These are phyloP conservation scores for Pterostichus madidus DNA, from an alignment of 2,888 invertebrate genomes.

Conservation along the genomic window DNA sequence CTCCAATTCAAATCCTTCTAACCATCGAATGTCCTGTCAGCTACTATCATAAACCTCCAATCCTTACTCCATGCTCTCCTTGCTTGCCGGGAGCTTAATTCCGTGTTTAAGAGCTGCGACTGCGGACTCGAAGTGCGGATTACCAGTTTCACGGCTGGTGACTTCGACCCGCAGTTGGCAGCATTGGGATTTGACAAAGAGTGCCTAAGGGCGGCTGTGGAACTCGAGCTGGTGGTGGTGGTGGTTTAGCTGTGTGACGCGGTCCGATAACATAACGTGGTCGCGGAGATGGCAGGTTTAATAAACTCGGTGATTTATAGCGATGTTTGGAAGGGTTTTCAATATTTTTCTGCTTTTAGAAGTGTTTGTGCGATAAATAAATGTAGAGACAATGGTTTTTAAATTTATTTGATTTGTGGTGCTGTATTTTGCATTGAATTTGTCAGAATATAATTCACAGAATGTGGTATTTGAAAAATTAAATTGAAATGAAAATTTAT, in stretches of 20 bases:
- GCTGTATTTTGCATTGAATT: too few relatives aligned
- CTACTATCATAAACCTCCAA: not conserved
- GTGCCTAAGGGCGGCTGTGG: not conserved
- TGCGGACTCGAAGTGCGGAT: conserved; percentile 3
- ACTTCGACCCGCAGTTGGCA: conserved; percentile 4
- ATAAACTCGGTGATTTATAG: conserved; percentile 31
- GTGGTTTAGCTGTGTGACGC: conserved; percentile 7
- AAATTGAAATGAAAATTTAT: not conserved
- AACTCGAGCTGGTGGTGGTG: not conserved
- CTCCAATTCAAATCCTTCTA: too few relatives aligned
- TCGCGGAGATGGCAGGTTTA: not conserved
- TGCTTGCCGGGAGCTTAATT: not conserved
- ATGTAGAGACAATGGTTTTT: not conserved
- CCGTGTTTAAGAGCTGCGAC: conserved; percentile 10
- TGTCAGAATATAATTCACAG: not conserved
- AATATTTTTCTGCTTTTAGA: not conserved
- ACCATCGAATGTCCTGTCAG: not conserved
- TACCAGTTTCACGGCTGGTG: conserved; percentile 44
- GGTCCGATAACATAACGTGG: conserved; percentile 33
- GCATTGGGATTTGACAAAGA: conserved; percentile 24
- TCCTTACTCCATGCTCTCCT: not conserved
- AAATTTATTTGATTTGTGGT: not conserved
- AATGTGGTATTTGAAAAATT: not conserved
- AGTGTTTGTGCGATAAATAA: not conserved
- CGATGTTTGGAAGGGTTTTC: not conserved